Evolutionary conservation across 2,797 vertebrate species (phyloP).

Genomic region (Intellagama lesueurii): DNA sequence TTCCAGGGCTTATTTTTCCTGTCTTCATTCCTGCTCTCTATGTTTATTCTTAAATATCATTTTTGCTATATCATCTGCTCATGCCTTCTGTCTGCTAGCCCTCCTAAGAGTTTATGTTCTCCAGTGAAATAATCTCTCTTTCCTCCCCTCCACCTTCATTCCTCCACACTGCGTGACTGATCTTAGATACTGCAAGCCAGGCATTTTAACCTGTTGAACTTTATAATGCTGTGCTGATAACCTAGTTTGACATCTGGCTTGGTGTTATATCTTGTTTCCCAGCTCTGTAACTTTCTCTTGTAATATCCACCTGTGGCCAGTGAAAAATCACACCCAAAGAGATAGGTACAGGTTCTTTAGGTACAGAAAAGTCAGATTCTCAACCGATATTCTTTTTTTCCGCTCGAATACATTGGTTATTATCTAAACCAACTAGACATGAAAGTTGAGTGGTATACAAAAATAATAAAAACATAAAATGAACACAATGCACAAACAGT

Average conservation of each 20-base stretch:
- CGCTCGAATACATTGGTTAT: not conserved
- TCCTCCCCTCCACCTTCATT: not conserved
- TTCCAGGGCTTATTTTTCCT: not conserved
- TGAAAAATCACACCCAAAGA: not conserved
- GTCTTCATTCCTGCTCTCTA: not conserved
- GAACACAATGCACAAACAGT: no score
- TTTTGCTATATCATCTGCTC: not conserved
- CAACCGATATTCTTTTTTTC: not conserved
- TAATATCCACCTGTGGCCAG: not conserved
- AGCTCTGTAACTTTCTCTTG: not conserved
- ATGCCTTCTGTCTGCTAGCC: not conserved
- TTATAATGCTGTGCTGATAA: not conserved
- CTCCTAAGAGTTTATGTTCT: not conserved
- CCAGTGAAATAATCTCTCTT: not conserved
- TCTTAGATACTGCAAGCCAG: not conserved
- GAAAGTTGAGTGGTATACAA: no score
- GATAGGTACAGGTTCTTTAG: not conserved
- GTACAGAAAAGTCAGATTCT: not conserved
- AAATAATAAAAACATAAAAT: no score
- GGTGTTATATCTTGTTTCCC: not conserved
- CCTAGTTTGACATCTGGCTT: not conserved
- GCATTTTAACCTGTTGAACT: not conserved
- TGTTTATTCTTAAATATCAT: not conserved
- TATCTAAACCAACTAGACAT: no score
- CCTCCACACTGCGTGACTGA: no score